Base-by-base conservation (phyloP, 1,140 invertebrate species). In the Hermetia illucens region DNA sequence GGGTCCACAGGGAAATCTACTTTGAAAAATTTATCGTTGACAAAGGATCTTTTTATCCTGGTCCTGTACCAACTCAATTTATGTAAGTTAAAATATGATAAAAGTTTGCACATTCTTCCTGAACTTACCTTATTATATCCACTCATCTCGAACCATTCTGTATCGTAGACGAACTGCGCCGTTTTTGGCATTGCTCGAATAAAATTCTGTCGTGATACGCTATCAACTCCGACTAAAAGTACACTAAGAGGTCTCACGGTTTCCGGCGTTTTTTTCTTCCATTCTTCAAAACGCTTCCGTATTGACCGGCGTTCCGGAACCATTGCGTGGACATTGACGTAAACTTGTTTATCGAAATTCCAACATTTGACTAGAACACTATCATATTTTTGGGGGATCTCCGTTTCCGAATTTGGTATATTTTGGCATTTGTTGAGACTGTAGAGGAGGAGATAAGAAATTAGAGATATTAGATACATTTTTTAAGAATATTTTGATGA, bases 171-270 rank as follows among this genome's bases (percentile, higher is more conserved):
- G 52, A 75, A 78, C 24, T 63, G 51, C 3, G 70, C 61, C 0
- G 83, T 86, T 48, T 70, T 69, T 9, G 82, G 82, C 76, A 91
- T 76, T 19, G 78, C 74, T 19, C 82, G 69, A 18, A 73, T 69
- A 21, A 83, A 70, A 61, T 89, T 84, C 1, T 79, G 66, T 31
- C 81, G 68, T 0, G 85, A 90, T 21, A 88, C 75, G 19, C 80
- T 83, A 50, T 90, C 85, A 34, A 89, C 75, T 8, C 85, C 86
- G 6, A 90, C 51, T 40, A 87, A 60, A 1, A 89, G 57, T 12
- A 91, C 69, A 16, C 53, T 58, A n/a, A 50, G 47, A 12, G 38
- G 33, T 6, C 19, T 33, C 10, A 9, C 16, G 16, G 27, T 29
- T 47, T 36, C 4, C 36, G 33, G 31, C 13, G n/a, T 17, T 2